Conservation (phyloP, 2,888 invertebrate genomes). For the Pherbina coryleti region DNA sequence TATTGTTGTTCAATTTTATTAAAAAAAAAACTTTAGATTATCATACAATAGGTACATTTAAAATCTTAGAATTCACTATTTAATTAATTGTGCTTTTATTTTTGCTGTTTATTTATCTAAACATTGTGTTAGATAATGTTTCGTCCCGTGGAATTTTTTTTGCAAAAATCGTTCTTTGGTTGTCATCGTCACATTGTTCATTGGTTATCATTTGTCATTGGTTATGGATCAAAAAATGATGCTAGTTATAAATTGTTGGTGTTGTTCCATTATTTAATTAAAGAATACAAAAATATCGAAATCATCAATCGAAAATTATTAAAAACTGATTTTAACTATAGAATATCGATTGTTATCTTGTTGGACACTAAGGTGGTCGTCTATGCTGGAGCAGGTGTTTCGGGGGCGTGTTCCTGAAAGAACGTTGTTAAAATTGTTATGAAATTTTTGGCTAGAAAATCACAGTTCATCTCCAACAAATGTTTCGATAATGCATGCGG, state of each 20-base stretch:
- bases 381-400: conserved; percentile 57
- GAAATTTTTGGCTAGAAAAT: conserved; percentile 18
- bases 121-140: background rate
- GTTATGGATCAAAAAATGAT: conserved; percentile 2
- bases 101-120: background rate
- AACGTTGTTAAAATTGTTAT: conserved; percentile 33
- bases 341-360: conserved; percentile 5
- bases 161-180: background rate
- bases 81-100: conserved; percentile 7
- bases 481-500: background rate
- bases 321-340: conserved; percentile 26
- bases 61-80: conserved; percentile 22
- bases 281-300: conserved; percentile 6
- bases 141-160: background rate
- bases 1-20: conserved; percentile 21
- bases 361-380: conserved; percentile 2
- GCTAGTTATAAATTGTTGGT: background rate
- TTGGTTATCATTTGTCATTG: background rate
- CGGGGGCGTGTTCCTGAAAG: conserved; percentile 58
- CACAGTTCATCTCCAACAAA: conserved; percentile 21
- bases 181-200: conserved; percentile 1
- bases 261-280: conserved; percentile 8
- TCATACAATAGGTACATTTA: conserved; percentile 21
- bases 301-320: background rate
- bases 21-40: background rate